Evolutionary conservation across 2,113 vertebrate genomes (phyloP), one percentile per base, ranked within the genome.

Genomic region (Lichenostomus cassidix): DNA sequence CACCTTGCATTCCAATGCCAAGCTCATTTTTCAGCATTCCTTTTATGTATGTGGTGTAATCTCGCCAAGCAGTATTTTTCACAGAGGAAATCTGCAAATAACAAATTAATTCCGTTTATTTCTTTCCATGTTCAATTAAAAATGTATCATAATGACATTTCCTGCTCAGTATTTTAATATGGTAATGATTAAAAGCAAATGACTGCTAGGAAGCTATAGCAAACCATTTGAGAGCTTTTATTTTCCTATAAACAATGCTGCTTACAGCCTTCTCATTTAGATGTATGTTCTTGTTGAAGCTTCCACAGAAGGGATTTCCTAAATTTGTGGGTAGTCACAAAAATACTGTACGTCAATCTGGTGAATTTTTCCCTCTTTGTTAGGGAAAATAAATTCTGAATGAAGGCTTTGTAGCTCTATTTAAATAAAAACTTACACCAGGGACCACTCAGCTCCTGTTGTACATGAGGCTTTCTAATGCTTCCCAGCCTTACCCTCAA

Each of bases 11-110:
- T 28, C 65, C 10, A 3, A 19, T 31, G 28, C n/a, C 67, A 39
- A 47, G 35, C 53, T 33, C 62, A 53, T 55, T 96, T 59, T 73
- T 53, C 41, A 31, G 70, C 6, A 1, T 69, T 80, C 10, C 76
- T 87, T 78, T 87, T 89, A 84, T 5, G 2, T 39, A 9, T 70
- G 25, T 42, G 0, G 24, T 87, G 42, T 44, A 84, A 52, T 60
- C 73, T 92, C 19, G 0, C 83, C 88, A 35, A 41, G 79, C 28
- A n/a, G 22, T 60, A 69, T 82, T 91, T 92, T 93, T 91, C 47
- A 9, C 86, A 79, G 84, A 88, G 50, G 47, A 87, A 74, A 94
- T 70, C 44, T 67, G 79, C 83, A 95, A 96, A 52, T 80, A 94
- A 55, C 42, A 67, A 92, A 92, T 68, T 73, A 29, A n/a, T 80